These are phyloP conservation scores for Propithecus deckenii DNA, from an alignment of 2,797 vertebrate species.

Conservation along the genomic window DNA sequence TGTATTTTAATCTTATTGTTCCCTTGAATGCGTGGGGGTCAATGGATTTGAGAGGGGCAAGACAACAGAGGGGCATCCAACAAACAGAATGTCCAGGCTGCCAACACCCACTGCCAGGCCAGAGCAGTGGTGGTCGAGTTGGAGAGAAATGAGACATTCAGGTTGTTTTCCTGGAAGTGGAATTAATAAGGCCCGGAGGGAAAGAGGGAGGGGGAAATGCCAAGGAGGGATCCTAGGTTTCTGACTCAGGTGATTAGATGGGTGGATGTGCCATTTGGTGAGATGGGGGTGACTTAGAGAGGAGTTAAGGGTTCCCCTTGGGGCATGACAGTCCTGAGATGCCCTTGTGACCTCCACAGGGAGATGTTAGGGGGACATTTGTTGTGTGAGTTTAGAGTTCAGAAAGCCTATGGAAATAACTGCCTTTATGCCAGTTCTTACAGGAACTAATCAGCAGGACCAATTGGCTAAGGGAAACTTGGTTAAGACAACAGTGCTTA, in stretches of 20 bases:
- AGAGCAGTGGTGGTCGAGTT: background rate
- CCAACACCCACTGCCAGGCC: too few relatives aligned
- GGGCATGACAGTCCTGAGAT: background rate
- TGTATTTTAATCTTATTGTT: background rate
- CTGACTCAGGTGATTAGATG: background rate
- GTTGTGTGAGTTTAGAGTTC: background rate
- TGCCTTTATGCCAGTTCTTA: background rate
- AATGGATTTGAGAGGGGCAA: background rate
- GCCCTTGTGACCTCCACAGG: fast-evolving
- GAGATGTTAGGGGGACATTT: background rate
- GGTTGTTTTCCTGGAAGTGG: background rate
- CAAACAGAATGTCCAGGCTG: background rate
- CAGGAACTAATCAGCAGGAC: background rate
- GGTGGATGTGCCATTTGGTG: background rate
- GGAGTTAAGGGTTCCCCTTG: background rate
- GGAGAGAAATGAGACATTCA: background rate
- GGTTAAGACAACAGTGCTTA: background rate
- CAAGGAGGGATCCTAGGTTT: background rate
- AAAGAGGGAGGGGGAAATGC: background rate
- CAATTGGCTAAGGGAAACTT: background rate
- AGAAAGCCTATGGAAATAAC: background rate
- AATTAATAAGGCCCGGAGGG: background rate
- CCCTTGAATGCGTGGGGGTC: background rate
- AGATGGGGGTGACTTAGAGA: background rate
- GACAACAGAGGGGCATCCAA: background rate